A percentile compares a stretch with the other conserved stretches of the same genome.
Conservation (phyloP, 2,113 vertebrate species). For the Ceyx margarethae region DNA sequence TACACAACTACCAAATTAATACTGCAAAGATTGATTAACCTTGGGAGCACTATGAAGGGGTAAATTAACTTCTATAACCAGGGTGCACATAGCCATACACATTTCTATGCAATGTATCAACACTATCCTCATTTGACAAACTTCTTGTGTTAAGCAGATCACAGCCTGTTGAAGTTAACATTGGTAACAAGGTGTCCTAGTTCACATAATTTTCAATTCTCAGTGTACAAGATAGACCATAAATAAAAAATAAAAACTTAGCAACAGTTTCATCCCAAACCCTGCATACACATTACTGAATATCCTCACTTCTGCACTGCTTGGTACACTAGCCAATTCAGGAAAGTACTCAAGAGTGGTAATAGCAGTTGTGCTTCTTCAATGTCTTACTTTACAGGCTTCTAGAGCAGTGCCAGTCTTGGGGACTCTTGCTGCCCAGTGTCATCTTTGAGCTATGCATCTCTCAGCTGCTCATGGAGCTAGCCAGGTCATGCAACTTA, state of each 20-base stretch:
- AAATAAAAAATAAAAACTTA: not conserved
- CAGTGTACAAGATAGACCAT: accelerated
- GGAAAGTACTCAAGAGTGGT: not conserved
- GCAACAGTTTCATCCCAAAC: not conserved
- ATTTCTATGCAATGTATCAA: not conserved
- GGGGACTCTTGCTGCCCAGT: not conserved
- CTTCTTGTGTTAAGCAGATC: not conserved
- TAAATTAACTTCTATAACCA: not conserved
- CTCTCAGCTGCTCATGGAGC: not conserved
- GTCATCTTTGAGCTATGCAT: not conserved
- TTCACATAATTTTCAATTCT: not conserved
- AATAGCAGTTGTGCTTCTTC: not conserved
- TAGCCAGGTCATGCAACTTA: accelerated
- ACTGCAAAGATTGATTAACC: not conserved
- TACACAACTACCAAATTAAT: not conserved
- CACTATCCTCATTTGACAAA: not conserved
- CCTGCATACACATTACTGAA: not conserved
- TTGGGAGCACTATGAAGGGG: not conserved
- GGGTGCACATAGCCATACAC: not conserved
- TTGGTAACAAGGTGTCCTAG: not conserved
- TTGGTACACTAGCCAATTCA: not conserved
- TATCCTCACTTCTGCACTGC: not conserved
- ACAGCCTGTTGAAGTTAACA: not conserved
- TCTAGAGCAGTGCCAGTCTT: not conserved
- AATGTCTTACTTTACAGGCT: not conserved